phyloP scores from a whole-genome alignment of 2,797 vertebrate species.

The Psittacula echo region DNA sequence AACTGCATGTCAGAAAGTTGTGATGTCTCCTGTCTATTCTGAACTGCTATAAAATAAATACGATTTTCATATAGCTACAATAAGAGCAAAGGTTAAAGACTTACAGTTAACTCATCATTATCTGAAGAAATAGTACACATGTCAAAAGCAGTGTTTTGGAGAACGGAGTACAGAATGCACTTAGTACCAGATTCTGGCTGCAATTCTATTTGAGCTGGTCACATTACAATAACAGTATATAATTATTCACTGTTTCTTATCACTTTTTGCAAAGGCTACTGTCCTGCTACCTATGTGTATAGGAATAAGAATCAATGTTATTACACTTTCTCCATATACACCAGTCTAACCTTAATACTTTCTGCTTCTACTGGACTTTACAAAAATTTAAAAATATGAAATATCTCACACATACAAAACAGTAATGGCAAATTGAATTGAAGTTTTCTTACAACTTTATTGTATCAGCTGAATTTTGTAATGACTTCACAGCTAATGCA shows the following conservation, averaged over 20 bases:
- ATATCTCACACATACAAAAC: not conserved
- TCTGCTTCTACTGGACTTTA: not conserved
- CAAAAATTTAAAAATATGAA: not conserved
- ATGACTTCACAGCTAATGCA: not conserved
- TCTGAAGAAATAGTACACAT: not conserved
- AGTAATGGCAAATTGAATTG: not conserved
- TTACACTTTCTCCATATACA: not conserved
- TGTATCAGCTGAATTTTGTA: not conserved
- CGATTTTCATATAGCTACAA: not conserved
- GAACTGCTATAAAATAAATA: not conserved
- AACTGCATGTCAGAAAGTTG: not conserved
- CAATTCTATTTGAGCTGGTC: not conserved
- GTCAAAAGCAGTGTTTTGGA: not conserved
- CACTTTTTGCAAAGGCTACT: not conserved
- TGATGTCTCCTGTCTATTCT: not conserved
- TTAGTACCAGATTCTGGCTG: not conserved
- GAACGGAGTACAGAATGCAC: fast-evolving
- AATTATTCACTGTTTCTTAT: not conserved
- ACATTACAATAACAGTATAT: not conserved
- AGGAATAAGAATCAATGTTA: not conserved
- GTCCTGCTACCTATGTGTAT: not conserved
- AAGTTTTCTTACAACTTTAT: not conserved
- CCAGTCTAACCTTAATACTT: not conserved
- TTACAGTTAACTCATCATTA: not conserved
- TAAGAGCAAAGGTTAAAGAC: not conserved